These are phyloP conservation scores for Rutpela maculata DNA, from an alignment of 2,888 invertebrate species.

Conservation along the genomic window DNA sequence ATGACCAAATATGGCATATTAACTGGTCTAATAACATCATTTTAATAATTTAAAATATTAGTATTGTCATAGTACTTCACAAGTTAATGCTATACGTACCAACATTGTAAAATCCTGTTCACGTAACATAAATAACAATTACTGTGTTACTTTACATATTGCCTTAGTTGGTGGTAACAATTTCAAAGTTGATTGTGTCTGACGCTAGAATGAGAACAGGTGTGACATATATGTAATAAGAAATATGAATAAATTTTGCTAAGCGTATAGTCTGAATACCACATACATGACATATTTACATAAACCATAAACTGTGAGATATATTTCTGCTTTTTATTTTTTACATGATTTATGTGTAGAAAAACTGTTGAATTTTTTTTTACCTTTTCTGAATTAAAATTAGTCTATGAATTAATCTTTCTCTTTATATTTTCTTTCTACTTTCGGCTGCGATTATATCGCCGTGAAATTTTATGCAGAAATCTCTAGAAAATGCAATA, in stretches of 20 bases:
- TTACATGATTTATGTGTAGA: background rate
- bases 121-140: background rate
- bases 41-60: background rate
- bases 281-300: background rate
- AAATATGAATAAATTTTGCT: background rate
- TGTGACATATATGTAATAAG: background rate
- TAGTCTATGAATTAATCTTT: too few species aligned
- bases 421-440: too few species aligned
- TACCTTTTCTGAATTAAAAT: too few species aligned
- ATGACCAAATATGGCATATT: background rate
- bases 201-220: slow-evolving; percentile 4
- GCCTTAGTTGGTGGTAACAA: background rate
- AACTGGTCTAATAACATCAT: background rate
- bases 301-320: background rate
- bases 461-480: too few species aligned
- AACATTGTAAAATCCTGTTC: background rate
- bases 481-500: too few species aligned
- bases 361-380: background rate
- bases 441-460: too few species aligned
- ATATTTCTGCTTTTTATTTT: background rate
- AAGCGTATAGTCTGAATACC: background rate
- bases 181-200: slow-evolving; percentile 1
- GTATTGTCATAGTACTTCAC: background rate
- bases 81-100: background rate
- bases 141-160: background rate